Evolutionary conservation across 2,797 vertebrate species (phyloP), one percentile per base, ranked within the genome.

Genomic region (Heliangelus exortis): DNA sequence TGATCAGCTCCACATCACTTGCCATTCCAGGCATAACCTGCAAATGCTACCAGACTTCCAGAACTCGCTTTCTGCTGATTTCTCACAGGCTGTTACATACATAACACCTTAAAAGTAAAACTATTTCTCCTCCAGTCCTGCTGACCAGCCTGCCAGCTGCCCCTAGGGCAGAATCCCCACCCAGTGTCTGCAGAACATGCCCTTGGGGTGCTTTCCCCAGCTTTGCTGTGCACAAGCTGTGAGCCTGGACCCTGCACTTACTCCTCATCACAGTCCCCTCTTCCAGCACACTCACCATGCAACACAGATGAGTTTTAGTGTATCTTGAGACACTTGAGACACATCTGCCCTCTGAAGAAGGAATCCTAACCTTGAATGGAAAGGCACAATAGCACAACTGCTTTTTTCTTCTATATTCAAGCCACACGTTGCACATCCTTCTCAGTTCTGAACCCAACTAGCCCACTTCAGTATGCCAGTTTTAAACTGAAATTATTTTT

Each of bases 201-300:
- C 66, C 48, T 26, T 6, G 16, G 19, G 41, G 41, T 15, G 31
- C 29, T 57, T 28, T 22, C n/a, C 25, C 41, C 55, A 7, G 25
- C 33, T 43, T 13, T 0, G 4, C 48, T 0, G 1, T 20, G 58
- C 16, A 2, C 23, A 8, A 10, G 6, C 57, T 34, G 29, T 5
- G 33, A 9, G 23, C 31, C 28, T 7, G 28, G 61, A 53, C 51
- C 19, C 17, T 17, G 39, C 22, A 4, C 58, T 59, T 15, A 15
- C 20, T 53, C 71, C 73, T 62, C 39, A 48, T 51, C 34, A 41
- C 50, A 20, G 63, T 45, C 41, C 36, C 51, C 50, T 15, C 6
- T 47, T n/a, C 57, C 4, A 51, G 15, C 9, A 50, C 57, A 53
- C 25, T 5, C 59, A 57, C 61, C 71, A 39, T 3, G 10, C 87